Evolutionary conservation across 92 coral and sea anemone genomes (phyloP).

Genomic region (Phymanthus crucifer): DNA sequence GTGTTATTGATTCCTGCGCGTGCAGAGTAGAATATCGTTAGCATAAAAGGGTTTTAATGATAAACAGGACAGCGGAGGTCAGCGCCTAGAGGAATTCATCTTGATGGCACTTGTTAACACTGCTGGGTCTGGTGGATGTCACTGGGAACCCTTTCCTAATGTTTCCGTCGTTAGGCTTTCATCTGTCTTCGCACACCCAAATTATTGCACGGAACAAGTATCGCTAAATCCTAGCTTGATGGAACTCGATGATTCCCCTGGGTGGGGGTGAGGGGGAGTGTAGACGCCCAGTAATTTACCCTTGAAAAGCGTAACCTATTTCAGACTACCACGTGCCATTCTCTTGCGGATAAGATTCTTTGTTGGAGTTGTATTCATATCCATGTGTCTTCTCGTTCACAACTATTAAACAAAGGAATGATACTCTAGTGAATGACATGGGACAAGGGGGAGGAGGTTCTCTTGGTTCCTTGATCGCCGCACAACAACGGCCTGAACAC

Average conservation of each 20-base stretch:
- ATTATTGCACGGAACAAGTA: neutral
- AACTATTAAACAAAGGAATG: too few species aligned
- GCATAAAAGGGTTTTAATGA: constrained; percentile 13
- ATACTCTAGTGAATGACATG: too few species aligned
- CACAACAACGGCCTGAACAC: too few species aligned
- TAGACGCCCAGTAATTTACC: too few species aligned
- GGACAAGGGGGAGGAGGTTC: too few species aligned
- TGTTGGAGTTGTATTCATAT: too few species aligned
- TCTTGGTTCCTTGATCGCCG: too few species aligned
- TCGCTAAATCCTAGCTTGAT: neutral
- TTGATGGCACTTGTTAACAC: neutral
- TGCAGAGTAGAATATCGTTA: constrained; percentile 2
- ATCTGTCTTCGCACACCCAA: neutral
- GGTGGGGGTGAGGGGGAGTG: neutral
- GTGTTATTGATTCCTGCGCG: constrained; percentile 11
- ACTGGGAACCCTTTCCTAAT: neutral
- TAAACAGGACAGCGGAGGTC: constrained; percentile 3
- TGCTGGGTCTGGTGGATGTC: constrained; percentile 24
- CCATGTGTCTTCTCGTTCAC: too few species aligned
- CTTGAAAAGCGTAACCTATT: too few species aligned
- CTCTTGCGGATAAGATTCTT: too few species aligned
- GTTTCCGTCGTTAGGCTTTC: constrained; percentile 9
- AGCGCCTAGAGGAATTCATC: neutral
- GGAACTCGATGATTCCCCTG: neutral
- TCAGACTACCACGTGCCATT: too few species aligned